Percentiles rank a stretch among this genome's conserved stretches.
phyloP scores from a whole-genome alignment of 2,113 vertebrate species.

The Amblyornis subalaris region DNA sequence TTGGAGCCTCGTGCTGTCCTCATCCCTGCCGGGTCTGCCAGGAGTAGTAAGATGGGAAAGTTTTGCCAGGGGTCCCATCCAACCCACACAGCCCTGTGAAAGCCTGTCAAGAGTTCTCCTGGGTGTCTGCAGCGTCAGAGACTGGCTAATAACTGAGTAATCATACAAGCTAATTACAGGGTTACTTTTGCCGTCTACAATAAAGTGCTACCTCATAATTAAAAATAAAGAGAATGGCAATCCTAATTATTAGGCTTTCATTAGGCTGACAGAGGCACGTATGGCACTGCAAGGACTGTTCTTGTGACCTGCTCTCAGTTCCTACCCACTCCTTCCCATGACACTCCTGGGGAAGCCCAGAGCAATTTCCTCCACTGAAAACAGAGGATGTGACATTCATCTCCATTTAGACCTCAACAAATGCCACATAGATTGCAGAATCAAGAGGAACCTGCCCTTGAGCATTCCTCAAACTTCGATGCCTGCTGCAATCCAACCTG shows the following conservation, averaged over 20 bases:
- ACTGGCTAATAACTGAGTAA: not conserved
- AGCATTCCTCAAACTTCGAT: not conserved
- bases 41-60: not conserved
- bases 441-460: not conserved
- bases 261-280: not conserved
- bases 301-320: not conserved
- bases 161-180: not conserved
- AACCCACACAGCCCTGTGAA: not conserved
- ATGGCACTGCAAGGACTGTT: not conserved
- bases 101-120: not conserved
- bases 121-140: not conserved
- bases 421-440: not conserved
- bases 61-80: not conserved
- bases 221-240: constrained; percentile 9
- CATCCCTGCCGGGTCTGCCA: fast-evolving
- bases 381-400: not conserved
- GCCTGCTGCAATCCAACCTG: not conserved
- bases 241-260: constrained; percentile 28
- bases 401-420: not conserved
- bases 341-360: not conserved
- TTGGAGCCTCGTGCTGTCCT: not conserved
- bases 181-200: constrained; percentile 21
- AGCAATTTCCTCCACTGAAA: not conserved
- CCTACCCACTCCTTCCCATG: not conserved
- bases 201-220: constrained; percentile 22